These are phyloP conservation scores for Epirrhoe alternata DNA, from an alignment of 2,888 invertebrate genomes.

Conservation along the genomic window DNA sequence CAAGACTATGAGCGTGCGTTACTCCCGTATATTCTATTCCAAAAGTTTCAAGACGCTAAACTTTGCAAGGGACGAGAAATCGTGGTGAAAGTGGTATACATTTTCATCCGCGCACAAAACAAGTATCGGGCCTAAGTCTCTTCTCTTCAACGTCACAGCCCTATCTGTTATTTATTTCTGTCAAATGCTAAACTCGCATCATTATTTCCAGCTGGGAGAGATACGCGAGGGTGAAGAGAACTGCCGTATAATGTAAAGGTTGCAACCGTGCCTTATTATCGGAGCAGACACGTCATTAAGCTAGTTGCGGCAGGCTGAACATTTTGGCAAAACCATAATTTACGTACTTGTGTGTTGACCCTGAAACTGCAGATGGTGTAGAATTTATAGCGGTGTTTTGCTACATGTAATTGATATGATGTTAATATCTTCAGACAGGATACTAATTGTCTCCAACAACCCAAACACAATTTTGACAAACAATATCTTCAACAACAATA, in stretches of 20 bases:
- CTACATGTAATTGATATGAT: no score
- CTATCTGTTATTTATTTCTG: no score
- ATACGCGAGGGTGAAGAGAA: slow-evolving; percentile 78
- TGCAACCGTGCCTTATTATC: slow-evolving; percentile 46
- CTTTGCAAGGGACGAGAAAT: no score
- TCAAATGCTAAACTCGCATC: not conserved
- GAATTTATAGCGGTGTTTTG: not conserved
- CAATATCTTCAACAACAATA: not conserved
- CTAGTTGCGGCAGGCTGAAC: slow-evolving; percentile 33
- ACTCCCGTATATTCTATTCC: no score
- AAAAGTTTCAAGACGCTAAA: no score
- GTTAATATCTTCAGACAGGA: not conserved
- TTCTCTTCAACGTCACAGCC: no score
- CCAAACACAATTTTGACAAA: not conserved
- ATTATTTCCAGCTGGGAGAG: slow-evolving; percentile 65
- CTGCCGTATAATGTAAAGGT: slow-evolving; percentile 76
- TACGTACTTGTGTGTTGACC: slow-evolving; percentile 18
- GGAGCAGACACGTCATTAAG: slow-evolving; percentile 37
- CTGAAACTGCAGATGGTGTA: slow-evolving; percentile 21
- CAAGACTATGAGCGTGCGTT: no score
- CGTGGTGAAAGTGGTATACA: no score
- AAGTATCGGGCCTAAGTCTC: no score
- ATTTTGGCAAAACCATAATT: slow-evolving; percentile 18
- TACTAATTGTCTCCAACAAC: not conserved
- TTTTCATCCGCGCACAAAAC: no score